Conservation (phyloP, 1,140 invertebrate genomes). For the Psix sp. region DNA sequence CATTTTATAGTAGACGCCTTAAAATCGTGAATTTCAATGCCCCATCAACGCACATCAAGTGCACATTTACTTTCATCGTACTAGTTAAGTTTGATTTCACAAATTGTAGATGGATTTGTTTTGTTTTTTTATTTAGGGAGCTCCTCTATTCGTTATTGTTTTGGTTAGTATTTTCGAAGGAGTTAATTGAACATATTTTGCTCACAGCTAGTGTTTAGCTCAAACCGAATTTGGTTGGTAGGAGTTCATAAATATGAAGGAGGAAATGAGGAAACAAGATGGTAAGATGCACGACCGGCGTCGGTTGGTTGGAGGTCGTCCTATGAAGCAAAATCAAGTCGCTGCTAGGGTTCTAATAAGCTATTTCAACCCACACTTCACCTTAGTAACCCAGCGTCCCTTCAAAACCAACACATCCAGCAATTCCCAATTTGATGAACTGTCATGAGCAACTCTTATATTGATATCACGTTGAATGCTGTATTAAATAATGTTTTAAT, state of each 20-base stretch:
- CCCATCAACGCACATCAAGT: conserved; percentile 39
- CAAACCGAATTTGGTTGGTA: conserved; percentile 39
- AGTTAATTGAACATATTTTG: too few species aligned
- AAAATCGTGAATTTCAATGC: conserved; percentile 52
- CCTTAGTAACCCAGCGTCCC: conserved; percentile 48
- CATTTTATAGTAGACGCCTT: conserved; percentile 40
- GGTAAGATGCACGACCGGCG: conserved; percentile 55
- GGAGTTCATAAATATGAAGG: conserved; percentile 49
- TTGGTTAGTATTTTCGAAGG: too few species aligned
- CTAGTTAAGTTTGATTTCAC: too few species aligned
- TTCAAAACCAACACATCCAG: conserved; percentile 35
- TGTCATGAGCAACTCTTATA: conserved; percentile 53
- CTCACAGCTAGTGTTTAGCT: conserved; percentile 23
- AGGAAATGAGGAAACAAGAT: conserved; percentile 52
- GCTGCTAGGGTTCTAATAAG: conserved; percentile 58
- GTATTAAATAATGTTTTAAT: too few species aligned
- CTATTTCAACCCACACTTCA: conserved; percentile 50
- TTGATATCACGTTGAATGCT: conserved; percentile 43
- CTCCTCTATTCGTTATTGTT: too few species aligned
- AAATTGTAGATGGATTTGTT: too few species aligned
- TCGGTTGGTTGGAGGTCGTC: conserved; percentile 60
- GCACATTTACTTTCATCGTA: conserved; percentile 20
- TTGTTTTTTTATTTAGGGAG: too few species aligned
- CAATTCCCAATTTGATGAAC: conserved; percentile 58
- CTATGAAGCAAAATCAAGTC: conserved; percentile 57